Conservation (phyloP, 2,113 vertebrate genomes). For the Pholis gunnellus region DNA sequence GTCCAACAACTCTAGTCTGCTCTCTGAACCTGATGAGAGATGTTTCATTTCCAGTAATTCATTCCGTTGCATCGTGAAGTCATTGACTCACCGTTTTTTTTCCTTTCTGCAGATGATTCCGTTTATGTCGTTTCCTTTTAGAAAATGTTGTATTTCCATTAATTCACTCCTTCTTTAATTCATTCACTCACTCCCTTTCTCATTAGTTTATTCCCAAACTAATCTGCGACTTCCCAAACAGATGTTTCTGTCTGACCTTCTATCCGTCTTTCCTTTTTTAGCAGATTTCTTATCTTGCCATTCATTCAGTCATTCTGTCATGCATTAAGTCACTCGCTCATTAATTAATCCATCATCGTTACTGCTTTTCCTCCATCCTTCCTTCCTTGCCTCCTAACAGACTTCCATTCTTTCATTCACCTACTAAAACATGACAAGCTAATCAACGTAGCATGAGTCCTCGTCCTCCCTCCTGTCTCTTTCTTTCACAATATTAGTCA, state of each 20-base stretch:
- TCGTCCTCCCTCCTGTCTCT: background rate
- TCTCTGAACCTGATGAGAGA: background rate
- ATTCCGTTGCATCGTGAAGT: background rate
- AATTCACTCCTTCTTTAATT: background rate
- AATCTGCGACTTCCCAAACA: constrained; percentile 7
- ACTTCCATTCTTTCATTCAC: background rate
- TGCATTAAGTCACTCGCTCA: background rate
- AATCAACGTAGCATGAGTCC: background rate
- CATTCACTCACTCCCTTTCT: background rate
- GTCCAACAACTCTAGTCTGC: too few species aligned
- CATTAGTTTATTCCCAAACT: background rate
- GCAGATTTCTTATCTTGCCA: background rate
- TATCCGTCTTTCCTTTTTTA: background rate
- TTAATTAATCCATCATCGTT: background rate
- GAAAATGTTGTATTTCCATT: background rate
- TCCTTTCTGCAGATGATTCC: background rate
- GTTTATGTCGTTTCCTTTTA: background rate
- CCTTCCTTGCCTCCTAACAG: background rate
- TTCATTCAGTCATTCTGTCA: background rate
- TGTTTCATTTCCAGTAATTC: background rate
- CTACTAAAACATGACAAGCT: constrained; percentile 7
- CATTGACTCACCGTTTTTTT: background rate
- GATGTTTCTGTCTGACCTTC: constrained; percentile 1
- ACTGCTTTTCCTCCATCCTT: background rate
- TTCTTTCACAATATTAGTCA: constrained; percentile 19